Evolutionary conservation across 2,797 vertebrate species (phyloP), one percentile per base, ranked within the genome.

Genomic region (Momotus momota): DNA sequence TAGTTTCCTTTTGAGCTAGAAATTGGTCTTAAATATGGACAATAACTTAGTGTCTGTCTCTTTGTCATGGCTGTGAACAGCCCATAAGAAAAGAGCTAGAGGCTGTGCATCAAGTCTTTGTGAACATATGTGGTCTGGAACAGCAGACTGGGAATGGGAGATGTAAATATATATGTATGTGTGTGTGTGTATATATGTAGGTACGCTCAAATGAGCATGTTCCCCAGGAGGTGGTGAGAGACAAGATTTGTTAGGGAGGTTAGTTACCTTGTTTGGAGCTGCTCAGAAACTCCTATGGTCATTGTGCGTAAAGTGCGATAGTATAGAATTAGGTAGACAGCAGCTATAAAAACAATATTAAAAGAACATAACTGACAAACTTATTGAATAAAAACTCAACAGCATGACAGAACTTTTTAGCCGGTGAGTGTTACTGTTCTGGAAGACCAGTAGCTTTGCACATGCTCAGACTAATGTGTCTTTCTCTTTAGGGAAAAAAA

Each of bases 1-100:
- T 78, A 31, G 40, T 77, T 94, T 77, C 78, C 35, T 60, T 92
- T 74, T 92, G 58, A 95, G 70, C 60, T 43, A 35, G 72, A 86
- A 95, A 93, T 95, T 93, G 88, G 70, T 94, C 80, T 71, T 96
- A 77, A 93, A 75, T 85, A 49, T 54, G 73, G 58, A 31, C 84
- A 82, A 38, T 85, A 94, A 64, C 51, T 90, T 79, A 26, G 38
- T 61, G 43, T 69, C 71, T 88, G 26, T 95, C 52, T 92, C 60
- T 62, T 26, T 86, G 83, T 92, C 66, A 46, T 2, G 16, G 54
- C 58, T 57, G 22, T 40, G 67, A 88, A 64, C 71, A 92, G 41
- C 64, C 74, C 52, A 11, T 82, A 86, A 81, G 73, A 14, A 60
- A 94, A 73, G 73, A 82, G 60, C 64, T 71, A 38, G 38, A 71